A percentile compares a stretch with the other conserved stretches of the same genome.
These are phyloP conservation scores for Melospiza georgiana DNA, from an alignment of 2,113 vertebrate species.

Conservation along the genomic window DNA sequence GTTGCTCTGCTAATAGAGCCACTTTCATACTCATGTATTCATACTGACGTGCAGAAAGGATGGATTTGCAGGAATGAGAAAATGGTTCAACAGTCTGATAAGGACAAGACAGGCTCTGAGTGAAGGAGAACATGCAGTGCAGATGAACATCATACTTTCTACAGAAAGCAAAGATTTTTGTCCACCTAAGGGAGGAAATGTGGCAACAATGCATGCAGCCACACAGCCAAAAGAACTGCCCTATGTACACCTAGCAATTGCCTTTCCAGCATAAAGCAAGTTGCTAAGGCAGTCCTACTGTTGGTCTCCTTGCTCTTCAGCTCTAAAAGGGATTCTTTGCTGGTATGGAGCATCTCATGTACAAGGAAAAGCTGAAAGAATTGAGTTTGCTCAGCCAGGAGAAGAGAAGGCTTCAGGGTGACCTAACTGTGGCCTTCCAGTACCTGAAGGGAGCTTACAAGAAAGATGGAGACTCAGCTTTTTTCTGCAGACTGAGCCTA, in stretches of 20 bases:
- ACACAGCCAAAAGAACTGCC: background rate
- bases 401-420: background rate
- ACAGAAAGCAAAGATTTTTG: background rate
- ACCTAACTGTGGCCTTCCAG: background rate
- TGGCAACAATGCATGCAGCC: background rate
- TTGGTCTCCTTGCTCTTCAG: background rate
- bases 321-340: background rate
- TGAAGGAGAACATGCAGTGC: background rate
- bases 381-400: background rate
- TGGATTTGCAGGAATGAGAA: background rate
- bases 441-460: background rate
- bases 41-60: background rate
- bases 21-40: background rate
- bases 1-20: constrained; percentile 14
- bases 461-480: background rate
- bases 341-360: background rate
- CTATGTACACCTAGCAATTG: background rate
- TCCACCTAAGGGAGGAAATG: background rate
- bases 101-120: background rate
- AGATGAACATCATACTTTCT: background rate
- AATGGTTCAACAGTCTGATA: background rate
- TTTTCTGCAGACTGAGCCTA: background rate
- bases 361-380: background rate
- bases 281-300: background rate
- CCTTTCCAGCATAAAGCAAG: background rate